Conservation (phyloP, 2,888 invertebrate species). For the Coenonympha glycerion region DNA sequence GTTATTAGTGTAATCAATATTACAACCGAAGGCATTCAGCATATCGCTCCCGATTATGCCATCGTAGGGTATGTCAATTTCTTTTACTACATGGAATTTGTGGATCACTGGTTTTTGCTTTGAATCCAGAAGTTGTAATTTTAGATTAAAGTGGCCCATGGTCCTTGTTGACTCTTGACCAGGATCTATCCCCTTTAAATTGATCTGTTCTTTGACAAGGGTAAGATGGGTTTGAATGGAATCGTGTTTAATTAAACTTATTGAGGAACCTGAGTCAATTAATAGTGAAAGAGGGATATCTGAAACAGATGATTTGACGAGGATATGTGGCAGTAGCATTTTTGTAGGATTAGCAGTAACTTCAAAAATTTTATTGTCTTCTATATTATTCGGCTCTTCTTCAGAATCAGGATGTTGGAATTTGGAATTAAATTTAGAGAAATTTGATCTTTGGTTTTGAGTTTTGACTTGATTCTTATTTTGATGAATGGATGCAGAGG, state of each 20-base stretch:
- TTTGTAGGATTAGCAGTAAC: conserved; percentile 21
- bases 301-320: conserved; percentile 23
- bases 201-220: conserved; percentile 4
- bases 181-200: conserved; percentile 12
- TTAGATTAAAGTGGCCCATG: conserved; percentile 24
- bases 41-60: conserved; percentile 29
- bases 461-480: no score
- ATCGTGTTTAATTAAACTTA: conserved; percentile 19
- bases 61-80: no score
- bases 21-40: conserved; percentile 8
- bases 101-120: background rate
- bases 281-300: conserved; percentile 25
- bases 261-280: conserved; percentile 27
- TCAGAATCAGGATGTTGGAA: no score
- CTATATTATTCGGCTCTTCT: no score
- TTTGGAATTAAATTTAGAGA: no score
- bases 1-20: conserved; percentile 16
- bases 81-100: conserved; percentile 26
- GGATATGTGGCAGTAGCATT: conserved; percentile 25
- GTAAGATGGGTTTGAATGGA: background rate
- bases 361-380: conserved; percentile 20
- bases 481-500: no score
- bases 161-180: conserved; percentile 4
- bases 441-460: no score
- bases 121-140: background rate